Evolutionary conservation across 2,888 invertebrate species (phyloP).

Genomic region (Aquatica leii): DNA sequence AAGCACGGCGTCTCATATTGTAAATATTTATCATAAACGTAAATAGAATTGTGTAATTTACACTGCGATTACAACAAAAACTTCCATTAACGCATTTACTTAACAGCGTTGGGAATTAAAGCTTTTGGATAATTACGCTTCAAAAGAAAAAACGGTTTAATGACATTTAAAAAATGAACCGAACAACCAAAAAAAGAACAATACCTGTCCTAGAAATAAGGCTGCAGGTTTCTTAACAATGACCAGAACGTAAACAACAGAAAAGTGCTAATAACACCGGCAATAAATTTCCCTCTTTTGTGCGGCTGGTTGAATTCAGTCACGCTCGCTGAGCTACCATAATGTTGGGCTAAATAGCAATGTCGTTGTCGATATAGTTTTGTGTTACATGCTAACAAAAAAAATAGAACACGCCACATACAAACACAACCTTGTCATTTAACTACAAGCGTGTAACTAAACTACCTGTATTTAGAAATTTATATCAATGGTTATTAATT

Average conservation of each 20-base stretch:
- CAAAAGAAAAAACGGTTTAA: too few relatives aligned
- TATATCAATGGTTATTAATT: slow-evolving; percentile 1
- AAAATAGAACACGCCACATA: slow-evolving; percentile 15
- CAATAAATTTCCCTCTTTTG: slow-evolving; percentile 41
- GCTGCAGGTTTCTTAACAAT: slow-evolving; percentile 33
- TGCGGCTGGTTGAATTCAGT: slow-evolving; percentile 35
- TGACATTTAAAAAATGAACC: background rate
- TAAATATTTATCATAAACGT: too few relatives aligned
- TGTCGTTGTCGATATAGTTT: slow-evolving; percentile 29
- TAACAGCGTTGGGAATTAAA: too few relatives aligned
- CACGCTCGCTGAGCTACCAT: slow-evolving; percentile 40
- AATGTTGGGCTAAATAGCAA: slow-evolving; percentile 33
- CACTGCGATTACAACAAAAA: too few relatives aligned
- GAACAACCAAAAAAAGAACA: slow-evolving; percentile 9
- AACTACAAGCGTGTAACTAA: slow-evolving; percentile 7
- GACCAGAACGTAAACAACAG: slow-evolving; percentile 35
- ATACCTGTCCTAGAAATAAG: slow-evolving; percentile 28
- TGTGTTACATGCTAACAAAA: slow-evolving; percentile 23
- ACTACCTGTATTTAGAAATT: slow-evolving; percentile 12
- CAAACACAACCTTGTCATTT: slow-evolving; percentile 19
- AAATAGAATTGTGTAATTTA: too few relatives aligned
- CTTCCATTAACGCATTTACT: too few relatives aligned
- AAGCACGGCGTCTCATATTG: too few relatives aligned
- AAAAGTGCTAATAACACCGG: slow-evolving; percentile 40
- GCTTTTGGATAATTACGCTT: too few relatives aligned